Evolutionary conservation across 1,140 invertebrate genomes (phyloP).

Genomic region (Rhagoletis zephyria): DNA sequence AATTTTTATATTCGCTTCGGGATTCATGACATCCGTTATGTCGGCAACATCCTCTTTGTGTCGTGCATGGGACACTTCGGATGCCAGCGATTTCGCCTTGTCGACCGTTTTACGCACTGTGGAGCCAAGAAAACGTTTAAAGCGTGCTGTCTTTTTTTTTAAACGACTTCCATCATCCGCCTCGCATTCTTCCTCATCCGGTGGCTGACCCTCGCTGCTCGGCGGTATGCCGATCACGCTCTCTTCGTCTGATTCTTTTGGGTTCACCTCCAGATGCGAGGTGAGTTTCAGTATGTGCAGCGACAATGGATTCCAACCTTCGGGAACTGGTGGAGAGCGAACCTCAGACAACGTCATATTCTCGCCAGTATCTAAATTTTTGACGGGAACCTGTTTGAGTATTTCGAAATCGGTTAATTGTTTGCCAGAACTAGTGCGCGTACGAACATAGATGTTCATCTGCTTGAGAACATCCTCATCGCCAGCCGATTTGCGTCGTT

Average conservation of each 20-base stretch:
- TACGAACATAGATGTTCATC: slow-evolving; percentile 84
- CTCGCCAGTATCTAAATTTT: slow-evolving; percentile 91
- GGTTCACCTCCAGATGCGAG: slow-evolving; percentile 69
- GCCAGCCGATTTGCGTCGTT: slow-evolving; percentile 82
- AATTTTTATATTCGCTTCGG: slow-evolving; percentile 90
- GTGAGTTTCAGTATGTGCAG: slow-evolving; percentile 92
- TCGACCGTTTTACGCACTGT: slow-evolving; percentile 91
- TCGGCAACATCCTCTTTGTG: slow-evolving; percentile 90
- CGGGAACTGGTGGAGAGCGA: slow-evolving; percentile 71
- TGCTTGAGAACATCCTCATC: slow-evolving; percentile 82
- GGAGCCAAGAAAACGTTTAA: slow-evolving; percentile 89
- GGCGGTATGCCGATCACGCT: slow-evolving; percentile 85
- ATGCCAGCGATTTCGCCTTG: slow-evolving; percentile 91
- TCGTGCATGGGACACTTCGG: slow-evolving; percentile 86
- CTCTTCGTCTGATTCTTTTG: slow-evolving; percentile 86
- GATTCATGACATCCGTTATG: slow-evolving; percentile 87
- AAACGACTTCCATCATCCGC: slow-evolving; percentile 72
- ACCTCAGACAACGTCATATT: slow-evolving; percentile 73
- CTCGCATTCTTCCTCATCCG: slow-evolving; percentile 75
- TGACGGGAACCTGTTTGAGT: slow-evolving; percentile 90
- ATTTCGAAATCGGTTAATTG: slow-evolving; percentile 91
- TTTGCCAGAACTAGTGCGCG: slow-evolving; percentile 88
- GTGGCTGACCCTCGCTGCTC: slow-evolving; percentile 76
- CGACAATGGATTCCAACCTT: slow-evolving; percentile 82
- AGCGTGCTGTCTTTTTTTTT: slow-evolving; percentile 77